Percentiles rank a stretch among this genome's conserved stretches.
These are phyloP conservation scores for Anguilla anguilla DNA, from an alignment of 2,797 vertebrate species.

Conservation along the genomic window DNA sequence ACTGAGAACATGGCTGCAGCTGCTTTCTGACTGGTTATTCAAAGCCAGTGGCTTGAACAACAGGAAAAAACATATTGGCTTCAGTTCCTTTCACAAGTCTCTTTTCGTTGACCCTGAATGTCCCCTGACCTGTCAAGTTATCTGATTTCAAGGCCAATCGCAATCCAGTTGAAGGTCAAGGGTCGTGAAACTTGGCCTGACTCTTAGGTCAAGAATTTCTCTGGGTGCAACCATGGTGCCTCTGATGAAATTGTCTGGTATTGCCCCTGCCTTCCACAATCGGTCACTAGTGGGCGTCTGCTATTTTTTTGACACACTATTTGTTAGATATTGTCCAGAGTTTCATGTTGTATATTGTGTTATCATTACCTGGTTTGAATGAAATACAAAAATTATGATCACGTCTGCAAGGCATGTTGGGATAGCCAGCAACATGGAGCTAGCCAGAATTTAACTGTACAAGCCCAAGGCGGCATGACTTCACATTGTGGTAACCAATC, in stretches of 20 bases:
- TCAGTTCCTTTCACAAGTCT: neutral
- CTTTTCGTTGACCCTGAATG: neutral
- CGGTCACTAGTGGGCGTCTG: neutral
- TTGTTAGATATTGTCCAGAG: neutral
- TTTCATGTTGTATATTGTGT: neutral
- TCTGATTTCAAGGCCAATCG: neutral
- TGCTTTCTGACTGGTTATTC: constrained; percentile 21
- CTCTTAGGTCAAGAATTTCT: neutral
- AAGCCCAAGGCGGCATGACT: no score
- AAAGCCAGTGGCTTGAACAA: neutral
- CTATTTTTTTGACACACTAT: neutral
- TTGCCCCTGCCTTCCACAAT: neutral
- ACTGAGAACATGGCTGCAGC: constrained; percentile 8
- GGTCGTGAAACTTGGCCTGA: constrained; percentile 38
- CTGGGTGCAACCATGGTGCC: neutral
- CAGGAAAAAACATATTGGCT: neutral
- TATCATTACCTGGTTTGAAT: neutral
- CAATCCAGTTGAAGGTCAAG: constrained; percentile 31
- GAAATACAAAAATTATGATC: neutral
- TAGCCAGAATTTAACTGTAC: no score
- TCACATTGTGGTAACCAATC: no score
- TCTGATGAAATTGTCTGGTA: neutral
- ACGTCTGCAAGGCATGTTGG: no score
- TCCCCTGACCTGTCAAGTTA: neutral
- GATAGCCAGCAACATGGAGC: no score